phyloP scores from a whole-genome alignment of 2,113 vertebrate species.

The Uria aalge region DNA sequence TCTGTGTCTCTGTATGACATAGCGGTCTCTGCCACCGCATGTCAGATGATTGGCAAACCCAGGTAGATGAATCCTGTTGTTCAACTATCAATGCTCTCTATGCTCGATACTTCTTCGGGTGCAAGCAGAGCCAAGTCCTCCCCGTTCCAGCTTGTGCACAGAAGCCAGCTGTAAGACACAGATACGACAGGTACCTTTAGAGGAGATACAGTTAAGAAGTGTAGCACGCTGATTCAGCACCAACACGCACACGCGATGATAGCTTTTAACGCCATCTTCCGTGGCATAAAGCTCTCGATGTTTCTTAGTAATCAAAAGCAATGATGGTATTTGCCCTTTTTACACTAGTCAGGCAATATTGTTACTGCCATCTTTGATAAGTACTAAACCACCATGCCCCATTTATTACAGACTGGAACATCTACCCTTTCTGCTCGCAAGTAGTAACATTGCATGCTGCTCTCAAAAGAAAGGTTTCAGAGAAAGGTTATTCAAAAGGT shows the following conservation, averaged over 20 bases:
- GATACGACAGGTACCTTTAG: neutral
- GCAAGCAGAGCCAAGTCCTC: conserved; percentile 55
- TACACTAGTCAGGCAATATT: neutral
- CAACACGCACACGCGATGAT: neutral
- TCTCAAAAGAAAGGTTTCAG: neutral
- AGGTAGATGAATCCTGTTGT: neutral
- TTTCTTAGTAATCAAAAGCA: neutral
- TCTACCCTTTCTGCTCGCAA: neutral
- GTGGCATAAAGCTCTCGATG: neutral
- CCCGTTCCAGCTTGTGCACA: conserved; percentile 43
- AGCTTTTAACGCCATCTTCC: neutral
- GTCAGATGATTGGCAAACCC: neutral
- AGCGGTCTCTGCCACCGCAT: neutral
- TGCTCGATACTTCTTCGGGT: conserved; percentile 65
- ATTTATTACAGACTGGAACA: neutral
- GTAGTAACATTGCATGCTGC: neutral
- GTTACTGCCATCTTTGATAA: neutral
- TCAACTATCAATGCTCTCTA: conserved; percentile 52
- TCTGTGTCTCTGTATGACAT: neutral
- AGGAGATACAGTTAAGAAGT: neutral
- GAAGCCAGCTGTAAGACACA: conserved; percentile 61
- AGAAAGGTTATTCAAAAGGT: neutral
- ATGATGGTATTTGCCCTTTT: neutral
- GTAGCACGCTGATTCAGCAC: neutral
- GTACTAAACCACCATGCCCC: neutral